Evolutionary conservation across 2,797 vertebrate genomes (phyloP), one percentile per base, ranked within the genome.

Genomic region (Coranthus polyacanthus): DNA sequence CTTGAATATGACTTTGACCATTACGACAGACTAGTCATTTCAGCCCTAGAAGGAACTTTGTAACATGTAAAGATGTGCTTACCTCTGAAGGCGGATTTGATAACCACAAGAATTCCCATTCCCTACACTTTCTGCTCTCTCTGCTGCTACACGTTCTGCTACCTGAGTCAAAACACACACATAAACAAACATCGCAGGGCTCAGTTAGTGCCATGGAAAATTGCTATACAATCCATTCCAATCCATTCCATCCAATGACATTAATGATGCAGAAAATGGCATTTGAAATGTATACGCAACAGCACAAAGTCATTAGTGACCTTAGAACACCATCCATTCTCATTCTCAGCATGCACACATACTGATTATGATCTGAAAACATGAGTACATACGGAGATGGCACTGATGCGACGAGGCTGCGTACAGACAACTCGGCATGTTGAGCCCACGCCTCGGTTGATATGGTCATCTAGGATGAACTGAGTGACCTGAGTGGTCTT

Each of bases 401-500:
- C 98, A 4, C 97, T 98, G 89, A 99, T 99, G 57, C 97, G 95
- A 24, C 97, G 92, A 0, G 98, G 98, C 82, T 99, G 98, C 0
- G 97, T 99, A 75, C 98, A 99, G 32, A 98, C 94, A 29, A 99
- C 94, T 7, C 97, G 92, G 89, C 98, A 99, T 0, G 90, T 51
- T 0, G 97, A 99, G 18, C 97, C 98, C 58, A 89, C 78, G 50
- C 95, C 95, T 39, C 91, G 92, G 59, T 93, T 92, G 21, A 99
- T 98, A 65, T 95, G 90, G 67, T 97, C 94, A 49, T 99, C 98
- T 54, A 99, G 88, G 86, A 99, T 97, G 89, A 99, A 99, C 82
- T 99, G 98, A 0, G 97, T 95, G 22, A 99, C 98, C 84, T 99
- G 98, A 2, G 98, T 99, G 20, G 98, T 99, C 87, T 99, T 99